Evolutionary conservation across 2,113 vertebrate genomes (phyloP), one percentile per base, ranked within the genome.

Genomic region (Alosa alosa): DNA sequence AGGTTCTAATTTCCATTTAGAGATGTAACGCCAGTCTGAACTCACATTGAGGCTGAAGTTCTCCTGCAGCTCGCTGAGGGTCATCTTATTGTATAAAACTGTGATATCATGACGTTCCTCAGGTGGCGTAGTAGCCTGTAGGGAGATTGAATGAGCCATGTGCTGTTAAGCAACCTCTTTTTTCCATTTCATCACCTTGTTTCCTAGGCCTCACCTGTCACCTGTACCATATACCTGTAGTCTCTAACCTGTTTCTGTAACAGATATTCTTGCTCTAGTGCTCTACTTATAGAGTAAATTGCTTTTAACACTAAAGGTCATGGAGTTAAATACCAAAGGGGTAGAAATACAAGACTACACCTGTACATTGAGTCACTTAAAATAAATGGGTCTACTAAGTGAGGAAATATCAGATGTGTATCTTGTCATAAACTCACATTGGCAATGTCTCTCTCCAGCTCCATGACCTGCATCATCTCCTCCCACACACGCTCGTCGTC

Each of bases 41-140:
- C 97, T 95, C 89, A 98, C 98, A 4, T 97, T 96, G 84, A 99
- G 86, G 18, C 84, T 60, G 86, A 97, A 98, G 81, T 93, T 95
- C 81, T 91, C 93, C 94, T 99, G 97, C 0, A 99, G 94, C 84
- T 97, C 95, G 9, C 81, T 87, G 25, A 99, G 92, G 39, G 94
- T 94, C 97, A 99, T 98, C 93, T 97, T 96, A 93, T 97, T 97
- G 94, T 99, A 99, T n/a, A 99, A 92, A 86, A 96, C 68, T 0
- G 97, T 99, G 83, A 99, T 96, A 36, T 99, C 97, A 0, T 97
- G 97, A n/a, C 98, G 95, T 60, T 98, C 97, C 87, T 99, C 97
- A 84, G 94, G 95, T 7, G 98, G 96, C 11, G 92, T 96, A 0
- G 97, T 98, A 88, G 97, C 97, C 98, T 99, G 91, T 57, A 64